These are phyloP conservation scores for Lacerta agilis DNA, from an alignment of 2,797 vertebrate genomes.

Conservation along the genomic window DNA sequence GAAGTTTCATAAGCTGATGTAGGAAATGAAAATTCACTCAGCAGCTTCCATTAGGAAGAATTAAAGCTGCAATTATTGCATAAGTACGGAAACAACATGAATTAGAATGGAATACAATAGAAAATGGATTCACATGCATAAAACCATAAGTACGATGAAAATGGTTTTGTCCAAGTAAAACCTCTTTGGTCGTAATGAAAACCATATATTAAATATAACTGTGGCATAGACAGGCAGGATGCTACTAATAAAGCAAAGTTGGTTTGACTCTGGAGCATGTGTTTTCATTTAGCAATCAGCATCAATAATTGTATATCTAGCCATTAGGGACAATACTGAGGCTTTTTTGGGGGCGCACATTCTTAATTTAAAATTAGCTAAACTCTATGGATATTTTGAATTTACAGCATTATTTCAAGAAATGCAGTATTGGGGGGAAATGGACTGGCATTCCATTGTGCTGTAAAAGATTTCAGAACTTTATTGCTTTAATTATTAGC, in stretches of 20 bases:
- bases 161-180: slow-evolving; percentile 41
- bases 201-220: slow-evolving; percentile 47
- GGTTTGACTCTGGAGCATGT: slow-evolving; percentile 30
- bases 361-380: slow-evolving; percentile 49
- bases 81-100: slow-evolving; percentile 28
- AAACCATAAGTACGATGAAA: slow-evolving; percentile 52
- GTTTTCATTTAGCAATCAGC: slow-evolving; percentile 52
- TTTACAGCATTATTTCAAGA: slow-evolving; percentile 36
- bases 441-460: background rate
- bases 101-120: slow-evolving; percentile 34
- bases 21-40: slow-evolving; percentile 29
- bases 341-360: slow-evolving; percentile 1
- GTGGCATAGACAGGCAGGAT: slow-evolving; percentile 37
- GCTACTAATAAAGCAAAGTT: slow-evolving; percentile 36
- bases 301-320: slow-evolving; percentile 23
- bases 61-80: slow-evolving; percentile 56
- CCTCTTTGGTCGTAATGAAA: slow-evolving; percentile 23
- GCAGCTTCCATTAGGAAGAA: slow-evolving; percentile 38
- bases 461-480: background rate
- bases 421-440: background rate
- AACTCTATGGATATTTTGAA: background rate
- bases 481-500: background rate
- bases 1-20: background rate
- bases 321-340: slow-evolving; percentile 10
- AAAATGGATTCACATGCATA: slow-evolving; percentile 38